These are phyloP conservation scores for Lycaon pictus DNA, from an alignment of 2,113 vertebrate species.

Conservation along the genomic window DNA sequence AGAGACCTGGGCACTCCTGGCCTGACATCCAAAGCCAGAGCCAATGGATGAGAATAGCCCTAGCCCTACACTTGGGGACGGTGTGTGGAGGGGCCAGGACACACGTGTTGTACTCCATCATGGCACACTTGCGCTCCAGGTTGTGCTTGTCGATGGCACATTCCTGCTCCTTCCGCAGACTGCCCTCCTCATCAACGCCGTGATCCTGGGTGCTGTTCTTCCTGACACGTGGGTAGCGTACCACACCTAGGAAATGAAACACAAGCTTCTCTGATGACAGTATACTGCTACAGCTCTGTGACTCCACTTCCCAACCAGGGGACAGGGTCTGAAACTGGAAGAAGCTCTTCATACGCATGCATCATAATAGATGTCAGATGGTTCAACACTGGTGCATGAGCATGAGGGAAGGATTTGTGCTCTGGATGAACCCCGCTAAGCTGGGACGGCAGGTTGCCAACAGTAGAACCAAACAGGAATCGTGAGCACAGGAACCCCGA, in stretches of 20 bases:
- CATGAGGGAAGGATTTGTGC: neutral
- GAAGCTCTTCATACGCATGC: neutral
- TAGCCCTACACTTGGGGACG: accelerated
- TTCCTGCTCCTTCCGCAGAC: slow-evolving; percentile 88
- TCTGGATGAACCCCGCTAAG: neutral
- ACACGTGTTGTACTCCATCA: slow-evolving; percentile 89
- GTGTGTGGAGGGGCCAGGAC: slow-evolving; percentile 15
- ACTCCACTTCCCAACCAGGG: no score
- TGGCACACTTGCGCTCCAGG: slow-evolving; percentile 88
- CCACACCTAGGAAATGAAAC: slow-evolving; percentile 84
- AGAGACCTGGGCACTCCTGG: neutral
- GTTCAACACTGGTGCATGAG: neutral
- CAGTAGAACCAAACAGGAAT: neutral
- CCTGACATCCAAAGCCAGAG: neutral
- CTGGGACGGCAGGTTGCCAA: no score
- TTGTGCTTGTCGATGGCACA: slow-evolving; percentile 87
- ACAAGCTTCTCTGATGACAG: accelerated
- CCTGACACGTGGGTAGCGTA: slow-evolving; percentile 85
- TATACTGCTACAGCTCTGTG: neutral
- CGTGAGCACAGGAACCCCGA: accelerated
- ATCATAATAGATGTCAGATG: no score
- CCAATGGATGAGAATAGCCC: no score
- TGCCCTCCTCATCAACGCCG: slow-evolving; percentile 64
- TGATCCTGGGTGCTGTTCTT: slow-evolving; percentile 72
- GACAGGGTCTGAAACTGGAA: neutral